A percentile compares a stretch with the other conserved stretches of the same genome.
phyloP scores from a whole-genome alignment of 2,888 invertebrate species.

The Himalopsyche kuldschensis region DNA sequence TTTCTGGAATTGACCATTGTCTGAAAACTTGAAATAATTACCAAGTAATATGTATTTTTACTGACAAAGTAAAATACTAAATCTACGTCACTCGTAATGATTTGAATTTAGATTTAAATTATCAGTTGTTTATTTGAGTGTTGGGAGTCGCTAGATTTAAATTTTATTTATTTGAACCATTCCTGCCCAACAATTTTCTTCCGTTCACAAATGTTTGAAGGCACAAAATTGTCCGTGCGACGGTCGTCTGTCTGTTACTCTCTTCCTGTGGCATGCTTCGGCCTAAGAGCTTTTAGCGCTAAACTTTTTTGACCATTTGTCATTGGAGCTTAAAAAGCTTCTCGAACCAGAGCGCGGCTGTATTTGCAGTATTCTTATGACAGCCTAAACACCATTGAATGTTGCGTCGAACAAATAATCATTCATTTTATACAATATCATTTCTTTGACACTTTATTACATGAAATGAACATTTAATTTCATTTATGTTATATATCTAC shows the following conservation, averaged over 20 bases:
- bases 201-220: slow-evolving; percentile 2
- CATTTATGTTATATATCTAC: too few species aligned
- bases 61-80: too few species aligned
- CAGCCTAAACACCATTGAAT: background rate
- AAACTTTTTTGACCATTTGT: background rate
- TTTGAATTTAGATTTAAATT: too few species aligned
- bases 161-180: background rate
- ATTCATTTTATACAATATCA: background rate
- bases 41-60: too few species aligned
- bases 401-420: background rate
- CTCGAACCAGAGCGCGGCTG: background rate
- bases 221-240: slow-evolving; percentile 48
- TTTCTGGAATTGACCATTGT: too few species aligned
- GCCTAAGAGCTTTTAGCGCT: background rate
- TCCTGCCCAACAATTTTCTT: background rate
- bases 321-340: background rate
- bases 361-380: background rate
- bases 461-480: too few species aligned
- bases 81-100: too few species aligned
- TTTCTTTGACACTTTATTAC: too few species aligned
- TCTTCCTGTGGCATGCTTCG: slow-evolving; percentile 53
- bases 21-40: too few species aligned
- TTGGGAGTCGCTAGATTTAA: background rate
- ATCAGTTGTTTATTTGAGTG: background rate
- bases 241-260: slow-evolving; percentile 63